phyloP scores from a whole-genome alignment of 1,140 invertebrate species.

The Microplitis demolitor region DNA sequence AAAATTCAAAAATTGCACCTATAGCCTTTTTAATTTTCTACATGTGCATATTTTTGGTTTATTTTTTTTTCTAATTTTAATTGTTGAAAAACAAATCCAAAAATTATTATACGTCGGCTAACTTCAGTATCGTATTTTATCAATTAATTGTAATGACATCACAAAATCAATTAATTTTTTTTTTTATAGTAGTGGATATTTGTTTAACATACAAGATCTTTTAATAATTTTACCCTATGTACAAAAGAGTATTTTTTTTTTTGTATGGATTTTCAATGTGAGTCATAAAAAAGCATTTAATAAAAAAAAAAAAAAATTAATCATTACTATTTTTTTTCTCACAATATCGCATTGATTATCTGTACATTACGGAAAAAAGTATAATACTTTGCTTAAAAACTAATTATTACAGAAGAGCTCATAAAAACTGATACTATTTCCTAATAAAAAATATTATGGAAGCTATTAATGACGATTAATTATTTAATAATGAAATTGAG shows the following conservation, averaged over 20 bases:
- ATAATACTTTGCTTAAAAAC: constrained; percentile 1
- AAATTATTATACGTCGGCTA: too few species aligned
- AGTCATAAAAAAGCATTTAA: not conserved
- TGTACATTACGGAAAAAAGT: not conserved
- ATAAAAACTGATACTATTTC: not conserved
- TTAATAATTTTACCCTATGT: not conserved
- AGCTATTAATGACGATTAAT: not conserved
- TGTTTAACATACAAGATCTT: not conserved
- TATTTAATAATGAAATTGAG: not conserved
- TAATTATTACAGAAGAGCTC: not conserved
- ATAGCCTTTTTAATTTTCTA: too few species aligned
- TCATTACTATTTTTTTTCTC: not conserved
- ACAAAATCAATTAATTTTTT: not conserved
- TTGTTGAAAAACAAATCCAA: too few species aligned
- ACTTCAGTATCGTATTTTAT: too few species aligned
- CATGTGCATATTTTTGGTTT: too few species aligned
- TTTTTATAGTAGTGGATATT: not conserved
- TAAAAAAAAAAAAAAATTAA: not conserved
- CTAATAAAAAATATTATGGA: not conserved
- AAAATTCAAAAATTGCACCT: too few species aligned
- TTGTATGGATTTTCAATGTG: not conserved
- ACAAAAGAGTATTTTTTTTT: not conserved
- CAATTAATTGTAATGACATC: not conserved
- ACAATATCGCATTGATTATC: not conserved
- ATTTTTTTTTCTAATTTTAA: too few species aligned